Base-by-base conservation (phyloP, 2,113 vertebrate species). In the Pseudorasbora parva region DNA sequence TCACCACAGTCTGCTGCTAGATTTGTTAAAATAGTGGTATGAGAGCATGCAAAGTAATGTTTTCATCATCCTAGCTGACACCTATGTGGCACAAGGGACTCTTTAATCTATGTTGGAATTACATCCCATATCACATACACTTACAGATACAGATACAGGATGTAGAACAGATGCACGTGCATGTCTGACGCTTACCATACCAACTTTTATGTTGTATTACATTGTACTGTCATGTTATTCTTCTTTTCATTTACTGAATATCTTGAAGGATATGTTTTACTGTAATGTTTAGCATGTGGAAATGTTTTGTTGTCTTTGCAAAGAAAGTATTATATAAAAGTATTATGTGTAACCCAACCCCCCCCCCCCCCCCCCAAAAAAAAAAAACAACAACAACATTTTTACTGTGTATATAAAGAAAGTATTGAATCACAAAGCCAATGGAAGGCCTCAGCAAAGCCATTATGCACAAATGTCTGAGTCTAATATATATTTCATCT, bases 81-180 rank as follows among this genome's bases (percentile, higher is more conserved):
- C 12, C n/a, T 14, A 45, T 60, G 54, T 78, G 41, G 57, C n/a
- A 25, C 41, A 66, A 27, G 23, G 15, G 59, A 47, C 21, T n/a
- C 10, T 45, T 79, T 49, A 47, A 64, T 45, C 77, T 47, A 25
- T 41, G 57, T 25, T 74, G 23, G 71, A 74, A 74, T 51, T 51
- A 15, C 45, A 74, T 51, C 71, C 23, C 3, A 47, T 51, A 51
- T 27, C 11, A 49, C 7, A 27, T 51, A 51, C 12, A 73, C 41
- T 47, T 72, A 47, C 43, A 47, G 69, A 47, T 72, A 47, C 43
- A 47, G 69, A 47, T 45, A 43, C 43, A 49, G n/a, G 14, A n/a
- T 73, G 10, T n/a, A 15, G 12, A 73, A 25, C 71, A 73, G 71
- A 49, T 41, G n/a, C n/a, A 23, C n/a, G 12, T 23, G 21, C 10